Evolutionary conservation across 2,113 vertebrate genomes (phyloP).

Genomic region (Cygnus atratus): DNA sequence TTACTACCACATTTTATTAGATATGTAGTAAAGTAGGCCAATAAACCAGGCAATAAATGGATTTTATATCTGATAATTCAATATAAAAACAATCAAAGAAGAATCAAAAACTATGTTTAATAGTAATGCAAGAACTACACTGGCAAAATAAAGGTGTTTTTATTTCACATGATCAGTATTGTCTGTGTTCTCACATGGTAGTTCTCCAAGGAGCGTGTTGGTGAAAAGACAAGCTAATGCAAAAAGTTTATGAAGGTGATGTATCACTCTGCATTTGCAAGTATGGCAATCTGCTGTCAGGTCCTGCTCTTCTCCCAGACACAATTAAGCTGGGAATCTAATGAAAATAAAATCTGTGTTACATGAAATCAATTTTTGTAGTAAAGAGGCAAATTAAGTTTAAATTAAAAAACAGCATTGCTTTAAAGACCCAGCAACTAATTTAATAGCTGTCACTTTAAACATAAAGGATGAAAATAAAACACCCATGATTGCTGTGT

Average conservation of each 20-base stretch:
- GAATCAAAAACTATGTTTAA: background rate
- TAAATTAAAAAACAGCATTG: background rate
- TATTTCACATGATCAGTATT: background rate
- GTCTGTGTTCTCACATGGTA: background rate
- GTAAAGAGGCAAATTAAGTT: slow-evolving; percentile 3
- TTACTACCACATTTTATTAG: background rate
- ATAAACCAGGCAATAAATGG: background rate
- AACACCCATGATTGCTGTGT: background rate
- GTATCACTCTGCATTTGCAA: background rate
- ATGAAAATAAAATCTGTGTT: slow-evolving; percentile 2
- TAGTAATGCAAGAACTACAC: background rate
- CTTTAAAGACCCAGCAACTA: background rate
- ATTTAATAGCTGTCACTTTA: background rate
- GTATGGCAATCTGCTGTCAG: background rate
- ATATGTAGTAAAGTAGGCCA: background rate
- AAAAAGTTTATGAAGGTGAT: background rate
- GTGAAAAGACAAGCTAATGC: background rate
- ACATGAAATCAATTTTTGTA: background rate
- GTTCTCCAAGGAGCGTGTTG: background rate
- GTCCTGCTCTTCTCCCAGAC: background rate
- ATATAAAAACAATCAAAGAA: background rate
- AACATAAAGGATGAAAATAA: background rate
- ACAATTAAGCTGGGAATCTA: slow-evolving; percentile 4
- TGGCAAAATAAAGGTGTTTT: background rate
- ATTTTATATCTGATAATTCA: background rate